phyloP scores from a whole-genome alignment of 2,888 invertebrate genomes.

The Podotricha telesiphe region DNA sequence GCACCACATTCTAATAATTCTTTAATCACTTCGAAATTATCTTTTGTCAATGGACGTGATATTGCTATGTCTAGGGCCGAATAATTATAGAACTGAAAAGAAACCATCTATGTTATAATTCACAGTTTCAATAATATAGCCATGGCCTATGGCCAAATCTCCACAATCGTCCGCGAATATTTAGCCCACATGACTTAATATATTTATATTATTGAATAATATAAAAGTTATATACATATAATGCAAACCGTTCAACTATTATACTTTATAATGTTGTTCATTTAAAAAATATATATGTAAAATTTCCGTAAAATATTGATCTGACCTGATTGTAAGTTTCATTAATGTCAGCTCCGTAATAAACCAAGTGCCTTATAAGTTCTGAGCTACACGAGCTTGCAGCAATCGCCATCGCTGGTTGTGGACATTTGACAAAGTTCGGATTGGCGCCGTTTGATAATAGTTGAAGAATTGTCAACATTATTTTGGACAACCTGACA shows the following conservation, averaged over 20 bases:
- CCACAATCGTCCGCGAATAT: too few species aligned
- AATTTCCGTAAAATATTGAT: not conserved
- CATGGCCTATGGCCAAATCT: too few species aligned
- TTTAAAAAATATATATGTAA: too few species aligned
- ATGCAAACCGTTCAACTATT: too few species aligned
- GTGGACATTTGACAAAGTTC: conserved; percentile 61
- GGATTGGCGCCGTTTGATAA: conserved; percentile 67
- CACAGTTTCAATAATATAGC: too few species aligned
- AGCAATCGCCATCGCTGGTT: conserved; percentile 64
- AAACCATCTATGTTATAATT: not conserved
- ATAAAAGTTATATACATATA: too few species aligned
- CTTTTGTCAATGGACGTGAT: conserved; percentile 56
- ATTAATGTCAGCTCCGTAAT: conserved; percentile 65
- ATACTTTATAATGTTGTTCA: too few species aligned
- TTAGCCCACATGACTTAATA: too few species aligned
- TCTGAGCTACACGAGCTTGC: conserved; percentile 55
- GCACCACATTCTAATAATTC: conserved; percentile 63
- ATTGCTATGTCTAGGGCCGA: conserved; percentile 63
- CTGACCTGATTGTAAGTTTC: conserved; percentile 61
- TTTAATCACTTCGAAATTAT: conserved; percentile 59
- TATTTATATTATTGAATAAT: too few species aligned
- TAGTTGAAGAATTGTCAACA: conserved; percentile 60
- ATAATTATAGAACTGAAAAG: conserved; percentile 58
- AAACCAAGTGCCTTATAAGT: conserved; percentile 56
- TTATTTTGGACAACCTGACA: conserved; percentile 60